Base-by-base conservation (phyloP, 2,797 vertebrate genomes). In the Premnoplex brunnescens region DNA sequence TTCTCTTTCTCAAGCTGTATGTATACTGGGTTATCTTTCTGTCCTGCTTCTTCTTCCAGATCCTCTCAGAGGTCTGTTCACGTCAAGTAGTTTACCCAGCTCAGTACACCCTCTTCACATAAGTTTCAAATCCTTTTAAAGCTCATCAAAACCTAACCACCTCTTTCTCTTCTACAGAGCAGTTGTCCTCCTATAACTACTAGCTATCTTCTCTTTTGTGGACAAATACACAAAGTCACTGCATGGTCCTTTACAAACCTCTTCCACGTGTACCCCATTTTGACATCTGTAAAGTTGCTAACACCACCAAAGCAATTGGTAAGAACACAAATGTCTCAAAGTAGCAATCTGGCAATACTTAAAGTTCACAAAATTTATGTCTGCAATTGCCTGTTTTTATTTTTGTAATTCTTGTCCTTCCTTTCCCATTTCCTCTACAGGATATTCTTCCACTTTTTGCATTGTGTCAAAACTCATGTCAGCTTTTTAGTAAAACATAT, bases 371-470 rank as follows among this genome's bases (percentile, higher is more conserved):
- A 79, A 91, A 80, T 41, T 74, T 48, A 5, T 32, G 48, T 10
- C 11, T 78, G 68, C 62, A 85, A 72, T 68, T 72, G 75, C 54
- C 72, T 87, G 54, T 4, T 95, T 89, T 77, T 85, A 77, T 71
- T 83, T 85, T 80, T 83, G 81, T 59, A 95, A 54, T 92, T 91
- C 68, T 91, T 54, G 22, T 89, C 69, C 75, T 95, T 93, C 83
- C 94, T 89, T 93, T 89, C 60, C 34, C 10, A 30, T 93, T 96
- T 96, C 89, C 89, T 89, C 60, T 23, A 51, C 43, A 74, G 64
- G 58, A 83, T 89, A 54, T 72, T 94, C 56, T 92, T 55, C 68
- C 49, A 82, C 36, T 60, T 89, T 66, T 71, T 88, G n/a, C 56
- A 37, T 52, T 73, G 51, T 75, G 37, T 79, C 54, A 87, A 72